A percentile compares a stretch with the other conserved stretches of the same genome.
phyloP scores from a whole-genome alignment of 2,113 vertebrate genomes.

The Equus quagga region DNA sequence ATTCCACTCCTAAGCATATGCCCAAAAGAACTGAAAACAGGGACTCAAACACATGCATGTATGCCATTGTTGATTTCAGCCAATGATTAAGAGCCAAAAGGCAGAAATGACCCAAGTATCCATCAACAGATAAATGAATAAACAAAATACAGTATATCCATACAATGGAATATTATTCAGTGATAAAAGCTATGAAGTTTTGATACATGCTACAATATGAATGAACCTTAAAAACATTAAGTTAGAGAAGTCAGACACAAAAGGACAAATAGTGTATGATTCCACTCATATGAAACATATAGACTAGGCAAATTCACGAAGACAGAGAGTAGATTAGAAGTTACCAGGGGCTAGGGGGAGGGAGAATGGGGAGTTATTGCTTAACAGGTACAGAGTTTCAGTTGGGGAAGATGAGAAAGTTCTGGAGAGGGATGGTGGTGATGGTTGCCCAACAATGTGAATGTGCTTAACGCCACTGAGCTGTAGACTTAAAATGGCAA shows the following conservation, averaged over 20 bases:
- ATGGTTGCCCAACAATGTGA: not conserved
- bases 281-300: not conserved
- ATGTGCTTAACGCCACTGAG: not conserved
- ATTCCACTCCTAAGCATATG: not conserved
- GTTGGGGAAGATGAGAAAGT: not conserved
- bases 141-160: not conserved
- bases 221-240: not conserved
- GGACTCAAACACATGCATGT: not conserved
- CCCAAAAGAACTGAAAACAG: not conserved
- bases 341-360: no score
- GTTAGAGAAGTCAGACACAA: conserved; percentile 5
- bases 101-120: not conserved
- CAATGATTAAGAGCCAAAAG: not conserved
- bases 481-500: not conserved
- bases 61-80: not conserved
- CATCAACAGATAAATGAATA: not conserved
- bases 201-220: not conserved
- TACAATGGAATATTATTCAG: not conserved
- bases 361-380: not conserved
- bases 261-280: not conserved
- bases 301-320: not conserved
- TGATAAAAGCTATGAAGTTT: not conserved
- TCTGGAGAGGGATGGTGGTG: not conserved
- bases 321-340: not conserved
- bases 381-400: not conserved